These are phyloP conservation scores for Thera obeliscata DNA, from an alignment of 2,888 invertebrate species.

Conservation along the genomic window DNA sequence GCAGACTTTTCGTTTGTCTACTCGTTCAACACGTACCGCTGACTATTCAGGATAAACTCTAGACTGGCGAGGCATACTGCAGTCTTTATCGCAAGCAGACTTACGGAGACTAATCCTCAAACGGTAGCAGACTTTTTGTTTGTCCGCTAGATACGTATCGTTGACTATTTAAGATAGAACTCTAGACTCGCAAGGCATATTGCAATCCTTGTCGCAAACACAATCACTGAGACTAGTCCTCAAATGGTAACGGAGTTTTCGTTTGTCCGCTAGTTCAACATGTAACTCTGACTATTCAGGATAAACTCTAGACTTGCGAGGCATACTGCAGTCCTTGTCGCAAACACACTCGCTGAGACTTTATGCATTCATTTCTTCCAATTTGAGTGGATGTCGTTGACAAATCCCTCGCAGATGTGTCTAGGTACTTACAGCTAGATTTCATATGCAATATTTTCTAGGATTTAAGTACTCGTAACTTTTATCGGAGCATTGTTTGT, in stretches of 20 bases:
- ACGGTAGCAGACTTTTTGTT: neutral
- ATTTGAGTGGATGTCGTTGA: constrained; percentile 21
- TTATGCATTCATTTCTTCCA: constrained; percentile 20
- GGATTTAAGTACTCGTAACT: neutral
- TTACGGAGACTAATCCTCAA: neutral
- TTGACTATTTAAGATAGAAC: neutral
- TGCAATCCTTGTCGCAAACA: constrained; percentile 10
- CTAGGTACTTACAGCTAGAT: neutral
- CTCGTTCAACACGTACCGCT: too few relatives aligned
- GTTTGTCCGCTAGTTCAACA: neutral
- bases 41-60: too few relatives aligned
- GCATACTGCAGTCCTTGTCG: constrained; percentile 6
- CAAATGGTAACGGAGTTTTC: neutral
- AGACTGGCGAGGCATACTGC: too few relatives aligned
- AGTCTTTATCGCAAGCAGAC: too few relatives aligned
- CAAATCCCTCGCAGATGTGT: constrained; percentile 17
- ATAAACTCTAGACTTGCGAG: constrained; percentile 1
- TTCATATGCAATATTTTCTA: constrained; percentile 23
- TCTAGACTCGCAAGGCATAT: constrained; percentile 2
- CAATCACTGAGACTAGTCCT: neutral
- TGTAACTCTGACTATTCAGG: neutral
- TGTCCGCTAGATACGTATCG: neutral
- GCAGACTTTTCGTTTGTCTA: too few relatives aligned
- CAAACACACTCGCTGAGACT: constrained; percentile 5
- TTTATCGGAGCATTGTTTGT: constrained; percentile 5